Evolutionary conservation across 2,888 invertebrate species (phyloP).

Genomic region (Calephelis perditalis): DNA sequence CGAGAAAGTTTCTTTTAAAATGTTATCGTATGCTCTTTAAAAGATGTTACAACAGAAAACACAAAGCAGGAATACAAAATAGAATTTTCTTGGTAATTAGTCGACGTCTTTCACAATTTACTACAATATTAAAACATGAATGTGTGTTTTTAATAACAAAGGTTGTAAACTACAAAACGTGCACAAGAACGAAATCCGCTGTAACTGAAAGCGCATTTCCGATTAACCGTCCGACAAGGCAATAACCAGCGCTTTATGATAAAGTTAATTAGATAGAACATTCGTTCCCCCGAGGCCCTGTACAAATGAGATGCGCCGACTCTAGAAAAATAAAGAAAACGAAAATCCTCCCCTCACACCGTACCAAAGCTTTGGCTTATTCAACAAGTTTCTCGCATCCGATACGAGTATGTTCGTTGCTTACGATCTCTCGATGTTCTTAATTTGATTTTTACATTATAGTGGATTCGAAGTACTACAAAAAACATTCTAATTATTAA

Average conservation of each 20-base stretch:
- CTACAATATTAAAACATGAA: background rate
- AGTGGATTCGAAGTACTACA: too few relatives aligned
- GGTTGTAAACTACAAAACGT: conserved; percentile 11
- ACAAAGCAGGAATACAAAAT: too few relatives aligned
- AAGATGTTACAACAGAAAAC: too few relatives aligned
- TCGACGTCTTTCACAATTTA: background rate
- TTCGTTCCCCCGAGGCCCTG: conserved; percentile 66
- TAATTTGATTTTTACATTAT: too few relatives aligned
- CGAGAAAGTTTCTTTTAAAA: too few relatives aligned
- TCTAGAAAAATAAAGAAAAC: conserved; percentile 47
- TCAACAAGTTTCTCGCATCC: conserved; percentile 22
- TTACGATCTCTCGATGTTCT: too few relatives aligned
- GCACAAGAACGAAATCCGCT: conserved; percentile 10
- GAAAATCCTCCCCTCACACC: conserved; percentile 35
- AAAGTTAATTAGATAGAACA: conserved; percentile 74
- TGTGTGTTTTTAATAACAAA: conserved; percentile 11
- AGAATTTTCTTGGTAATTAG: too few relatives aligned
- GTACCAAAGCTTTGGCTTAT: conserved; percentile 20
- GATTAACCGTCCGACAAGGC: conserved; percentile 55
- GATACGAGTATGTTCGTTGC: background rate
- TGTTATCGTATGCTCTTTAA: too few relatives aligned
- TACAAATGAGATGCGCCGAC: conserved; percentile 54
- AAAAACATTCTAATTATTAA: too few relatives aligned
- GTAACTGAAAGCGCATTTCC: conserved; percentile 43
- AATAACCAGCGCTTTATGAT: conserved; percentile 70